Evolutionary conservation across 1,140 invertebrate species (phyloP), one percentile per base, ranked within the genome.

Genomic region (Rhopalosiphum padi): DNA sequence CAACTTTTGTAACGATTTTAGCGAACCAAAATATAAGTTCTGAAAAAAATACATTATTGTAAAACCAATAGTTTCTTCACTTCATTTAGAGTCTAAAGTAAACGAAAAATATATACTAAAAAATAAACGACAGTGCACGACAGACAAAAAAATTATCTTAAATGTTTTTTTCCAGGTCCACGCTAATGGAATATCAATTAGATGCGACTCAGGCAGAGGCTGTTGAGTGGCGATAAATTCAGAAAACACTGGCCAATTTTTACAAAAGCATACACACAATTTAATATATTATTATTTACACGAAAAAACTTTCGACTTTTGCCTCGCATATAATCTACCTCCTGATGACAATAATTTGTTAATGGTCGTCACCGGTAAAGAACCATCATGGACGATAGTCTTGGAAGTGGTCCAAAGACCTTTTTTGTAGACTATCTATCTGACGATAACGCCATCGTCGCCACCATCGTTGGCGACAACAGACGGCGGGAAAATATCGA

Each of bases 141-240:
- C 37, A 35, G 25, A 51, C 18, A n/a, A 88, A 88, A 30, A 51
- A 51, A 37, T 89, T 35, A 55, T 21, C n/a, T 22, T 35, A 51
- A 53, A 11, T 89, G 48, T 88, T 35, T 88, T 88, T 51, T 48
- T 30, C 25, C 48, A 35, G 35, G 35, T 53, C 18, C 51, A 25
- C n/a, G n/a, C 21, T 89, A 89, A 89, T 53, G n/a, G 87, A 89
- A 89, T 89, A 89, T 53, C 87, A 89, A 89, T 89, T 89, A 89
- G 30, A 89, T 37, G 87, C 9, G 4, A 37, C 5, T 3, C 48
- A 22, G 51, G 22, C 37, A n/a, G 4, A 5, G 30, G 48, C 53
- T 51, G 48, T 7, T 35, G 43, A 55, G 11, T 22, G n/a, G 35
- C 86, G 2, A 43, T 30, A n/a, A n/a, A 88, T 48, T 88, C n/a